Evolutionary conservation across 2,797 vertebrate genomes (phyloP).

Genomic region (Macropus fuliginosus): DNA sequence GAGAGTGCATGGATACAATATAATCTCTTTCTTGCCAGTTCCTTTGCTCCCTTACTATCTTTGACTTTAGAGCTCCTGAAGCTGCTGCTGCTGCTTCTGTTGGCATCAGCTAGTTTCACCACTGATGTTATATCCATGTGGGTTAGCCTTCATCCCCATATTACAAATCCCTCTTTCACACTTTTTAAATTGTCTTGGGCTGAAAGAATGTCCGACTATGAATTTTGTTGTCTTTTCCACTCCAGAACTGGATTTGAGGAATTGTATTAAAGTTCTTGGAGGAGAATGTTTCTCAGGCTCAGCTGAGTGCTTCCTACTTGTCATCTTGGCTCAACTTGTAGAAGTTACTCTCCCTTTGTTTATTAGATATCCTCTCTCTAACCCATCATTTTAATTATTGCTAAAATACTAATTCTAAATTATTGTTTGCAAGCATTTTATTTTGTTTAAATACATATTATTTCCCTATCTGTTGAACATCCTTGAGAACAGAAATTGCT

Average conservation of each 20-base stretch:
- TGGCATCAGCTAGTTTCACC: fast-evolving
- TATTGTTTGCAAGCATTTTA: fast-evolving
- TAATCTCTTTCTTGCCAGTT: neutral
- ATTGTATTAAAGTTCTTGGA: neutral
- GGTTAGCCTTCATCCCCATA: neutral
- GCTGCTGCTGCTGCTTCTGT: neutral
- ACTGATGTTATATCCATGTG: neutral
- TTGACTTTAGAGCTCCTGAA: neutral
- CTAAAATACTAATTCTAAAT: neutral
- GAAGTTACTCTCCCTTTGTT: neutral
- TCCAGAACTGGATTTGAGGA: neutral
- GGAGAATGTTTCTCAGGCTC: neutral
- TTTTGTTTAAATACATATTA: neutral
- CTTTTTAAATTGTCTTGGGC: neutral
- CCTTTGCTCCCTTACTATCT: no score
- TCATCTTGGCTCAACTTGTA: no score
- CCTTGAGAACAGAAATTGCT: neutral
- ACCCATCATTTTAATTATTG: neutral
- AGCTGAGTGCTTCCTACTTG: neutral
- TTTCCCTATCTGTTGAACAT: neutral
- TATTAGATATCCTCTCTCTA: neutral
- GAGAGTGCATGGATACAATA: no score
- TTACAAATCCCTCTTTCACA: neutral
- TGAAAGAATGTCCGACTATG: neutral
- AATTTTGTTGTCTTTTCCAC: fast-evolving